Base-by-base conservation (phyloP, 1,140 invertebrate genomes). In the Drosophila asahinai region DNA sequence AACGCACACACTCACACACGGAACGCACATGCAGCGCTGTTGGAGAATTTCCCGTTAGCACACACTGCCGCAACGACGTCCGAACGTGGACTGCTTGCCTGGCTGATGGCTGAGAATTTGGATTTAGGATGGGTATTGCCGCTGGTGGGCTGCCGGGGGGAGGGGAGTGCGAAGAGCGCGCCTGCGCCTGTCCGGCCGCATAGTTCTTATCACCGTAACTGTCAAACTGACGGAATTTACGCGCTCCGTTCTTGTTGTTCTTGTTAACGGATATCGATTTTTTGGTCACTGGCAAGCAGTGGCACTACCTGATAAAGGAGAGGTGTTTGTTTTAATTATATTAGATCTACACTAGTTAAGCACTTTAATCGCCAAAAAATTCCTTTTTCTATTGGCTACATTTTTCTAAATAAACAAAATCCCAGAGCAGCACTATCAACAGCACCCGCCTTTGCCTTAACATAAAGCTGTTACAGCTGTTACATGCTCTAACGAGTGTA, bases 11-110 rank as follows among this genome's bases (percentile, higher is more conserved):
- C 30, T 22, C n/a, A 48, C 12, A 38, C 64, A 80, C 65, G 54
- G 45, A 83, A 81, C 82, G 83, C 75, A 80, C 80, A 87, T 83
- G 81, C 81, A 87, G 81, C 83, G 78, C 80, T 42, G 47, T 12
- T 77, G 65, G 36, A 73, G 63, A 40, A 57, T 22, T 22, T 79
- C 71, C 81, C 78, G 68, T 84, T 84, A 68, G 66, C 84, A 45
- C 70, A 54, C 62, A 84, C 78, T 80, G 86, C 65, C 83, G 78
- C 84, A 81, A 60, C 67, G 54, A 90, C 74, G 77, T 84, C 78
- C 78, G 86, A 90, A 51, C 61, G 68, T 79, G 78, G 82, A 89
- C 84, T 89, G 80, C 33, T 49, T 14, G 49, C 25, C 76, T 86
- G 78, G 25, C 36, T 19, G 45, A 15, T 60, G 62, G 36, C 51